phyloP scores from a whole-genome alignment of 2,888 invertebrate species.

The Caenorhabditis sp. region DNA sequence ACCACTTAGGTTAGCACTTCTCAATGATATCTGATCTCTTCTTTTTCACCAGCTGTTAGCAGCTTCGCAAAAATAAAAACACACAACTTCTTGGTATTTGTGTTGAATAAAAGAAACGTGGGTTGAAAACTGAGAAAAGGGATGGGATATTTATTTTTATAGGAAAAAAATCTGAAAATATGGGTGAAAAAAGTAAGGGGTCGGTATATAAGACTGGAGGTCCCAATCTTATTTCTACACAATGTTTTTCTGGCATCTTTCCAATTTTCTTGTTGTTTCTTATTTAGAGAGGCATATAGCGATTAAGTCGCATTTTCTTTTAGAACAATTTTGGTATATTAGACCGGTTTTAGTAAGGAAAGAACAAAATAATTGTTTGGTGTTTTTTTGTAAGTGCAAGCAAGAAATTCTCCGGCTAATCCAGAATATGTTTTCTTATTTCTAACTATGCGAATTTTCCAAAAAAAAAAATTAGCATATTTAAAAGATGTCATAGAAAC shows the following conservation, averaged over 20 bases:
- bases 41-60: not conserved
- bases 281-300: not conserved
- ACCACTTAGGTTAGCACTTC: slow-evolving; percentile 1
- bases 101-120: slow-evolving; percentile 1
- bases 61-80: not conserved
- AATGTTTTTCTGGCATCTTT: not conserved
- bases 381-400: not conserved
- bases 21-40: slow-evolving; percentile 1
- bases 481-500: too few species aligned
- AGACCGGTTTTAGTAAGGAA: not conserved
- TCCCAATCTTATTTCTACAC: not conserved
- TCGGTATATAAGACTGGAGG: too few species aligned
- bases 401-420: not conserved
- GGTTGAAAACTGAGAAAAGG: not conserved
- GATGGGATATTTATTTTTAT: not conserved
- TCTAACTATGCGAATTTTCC: not conserved
- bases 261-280: not conserved
- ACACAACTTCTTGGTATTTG: slow-evolving; percentile 19
- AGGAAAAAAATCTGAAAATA: slow-evolving; percentile 6
- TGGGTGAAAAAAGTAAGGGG: not conserved
- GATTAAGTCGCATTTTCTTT: not conserved
- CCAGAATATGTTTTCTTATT: not conserved
- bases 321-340: not conserved
- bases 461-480: not conserved
- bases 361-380: not conserved